Base-by-base conservation (phyloP, 2,888 invertebrate species). In the Cataglyphis rosenhaueri region DNA sequence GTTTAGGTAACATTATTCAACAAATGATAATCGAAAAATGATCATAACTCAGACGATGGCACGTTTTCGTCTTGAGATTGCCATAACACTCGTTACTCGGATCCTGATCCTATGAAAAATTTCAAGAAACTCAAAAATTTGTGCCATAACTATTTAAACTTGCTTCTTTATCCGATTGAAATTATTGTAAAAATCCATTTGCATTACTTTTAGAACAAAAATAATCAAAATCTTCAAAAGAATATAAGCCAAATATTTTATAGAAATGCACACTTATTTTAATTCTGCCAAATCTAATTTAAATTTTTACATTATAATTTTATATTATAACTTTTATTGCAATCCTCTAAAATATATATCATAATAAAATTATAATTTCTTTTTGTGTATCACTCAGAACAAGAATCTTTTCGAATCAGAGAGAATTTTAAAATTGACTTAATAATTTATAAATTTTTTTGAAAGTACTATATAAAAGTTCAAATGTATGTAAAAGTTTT, bases 21-120 rank as follows among this genome's bases (percentile, higher is more conserved):
- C 79, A 85, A 70, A 73, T 75, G 41, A 68, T 41, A 86, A 84
- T 82, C 81, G 73, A 85, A 85, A 87, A 82, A 82, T 83, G 68
- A 86, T 76, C 82, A 85, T 44, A 85, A 68, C 70, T 88, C 83
- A 87, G 75, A 88, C 79, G 88, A 84, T 88, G 91, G 91, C 91
- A 90, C 88, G 85, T 89, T 87, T 90, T 84, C 83, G 78, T 90
- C 84, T 86, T 88, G 65, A 86, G 78, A 85, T 84, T 90, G 82
- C 75, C 73, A 85, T 87, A 83, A 86, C 25, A 88, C 68, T 85
- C 83, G 74, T 87, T 83, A 90, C 85, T 84, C 85, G 86, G 83
- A 87, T 86, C 89, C 90, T 86, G 79, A 87, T 85, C 89, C 88
- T 89, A 88, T 61, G 66, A 84, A 64, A 8, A 81, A 66, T 75